These are phyloP conservation scores for Agrotis ipsilon DNA, from an alignment of 2,888 invertebrate species.

Conservation along the genomic window DNA sequence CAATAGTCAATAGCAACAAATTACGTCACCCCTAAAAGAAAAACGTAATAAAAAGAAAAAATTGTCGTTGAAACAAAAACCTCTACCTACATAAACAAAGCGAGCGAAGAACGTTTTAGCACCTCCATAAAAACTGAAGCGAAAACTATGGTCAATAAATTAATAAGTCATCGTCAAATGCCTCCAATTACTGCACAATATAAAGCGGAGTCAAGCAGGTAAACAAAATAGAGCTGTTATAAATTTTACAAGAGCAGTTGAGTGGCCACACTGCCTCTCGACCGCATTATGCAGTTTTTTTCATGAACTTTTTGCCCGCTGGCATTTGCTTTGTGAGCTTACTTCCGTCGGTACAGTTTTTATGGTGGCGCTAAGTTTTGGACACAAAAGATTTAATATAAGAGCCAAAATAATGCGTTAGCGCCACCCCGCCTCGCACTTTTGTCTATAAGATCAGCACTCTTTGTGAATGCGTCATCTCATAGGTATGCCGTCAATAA, in stretches of 20 bases:
- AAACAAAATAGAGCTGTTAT: slow-evolving; percentile 91
- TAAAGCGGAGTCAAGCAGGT: slow-evolving; percentile 88
- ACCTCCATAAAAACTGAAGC: slow-evolving; percentile 87
- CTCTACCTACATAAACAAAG: slow-evolving; percentile 71
- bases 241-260: slow-evolving; percentile 89
- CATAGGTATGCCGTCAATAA: slow-evolving; percentile 60
- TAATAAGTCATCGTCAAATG: slow-evolving; percentile 90
- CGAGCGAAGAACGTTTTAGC: slow-evolving; percentile 84
- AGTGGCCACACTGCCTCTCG: slow-evolving; percentile 81
- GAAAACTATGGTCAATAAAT: slow-evolving; percentile 89
- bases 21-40: slow-evolving; percentile 57
- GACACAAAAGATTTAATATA: slow-evolving; percentile 79
- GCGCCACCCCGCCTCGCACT: slow-evolving; percentile 76
- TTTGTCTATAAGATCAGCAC: slow-evolving; percentile 23
- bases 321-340: slow-evolving; percentile 88
- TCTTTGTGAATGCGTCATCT: slow-evolving; percentile 59
- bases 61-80: slow-evolving; percentile 51
- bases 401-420: slow-evolving; percentile 73
- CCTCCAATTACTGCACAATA: slow-evolving; percentile 89
- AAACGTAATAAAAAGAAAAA: slow-evolving; percentile 53
- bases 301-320: slow-evolving; percentile 83
- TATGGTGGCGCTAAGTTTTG: slow-evolving; percentile 88
- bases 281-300: slow-evolving; percentile 89
- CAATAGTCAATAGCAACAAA: slow-evolving; percentile 41
- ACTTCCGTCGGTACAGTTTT: slow-evolving; percentile 88